phyloP scores from a whole-genome alignment of 2,113 vertebrate species.

The Chascanopsetta lugubris region DNA sequence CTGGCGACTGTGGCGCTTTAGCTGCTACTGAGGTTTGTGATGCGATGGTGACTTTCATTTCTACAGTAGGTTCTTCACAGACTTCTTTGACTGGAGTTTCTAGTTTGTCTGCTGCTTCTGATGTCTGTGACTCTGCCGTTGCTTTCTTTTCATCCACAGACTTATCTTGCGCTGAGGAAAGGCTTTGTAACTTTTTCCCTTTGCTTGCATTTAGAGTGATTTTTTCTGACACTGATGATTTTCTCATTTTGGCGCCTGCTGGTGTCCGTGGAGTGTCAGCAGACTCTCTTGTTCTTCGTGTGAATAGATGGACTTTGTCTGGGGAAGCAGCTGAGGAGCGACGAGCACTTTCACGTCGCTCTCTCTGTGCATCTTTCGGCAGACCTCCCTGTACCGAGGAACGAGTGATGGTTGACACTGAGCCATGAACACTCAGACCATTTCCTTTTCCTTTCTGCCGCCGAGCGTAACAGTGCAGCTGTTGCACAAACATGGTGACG shows the following conservation, averaged over 20 bases:
- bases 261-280: neutral
- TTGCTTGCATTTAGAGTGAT: neutral
- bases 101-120: neutral
- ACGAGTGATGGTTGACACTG: constrained; percentile 61
- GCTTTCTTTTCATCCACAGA: constrained; percentile 11
- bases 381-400: constrained; percentile 63
- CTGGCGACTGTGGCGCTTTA: constrained; percentile 19
- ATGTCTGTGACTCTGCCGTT: neutral
- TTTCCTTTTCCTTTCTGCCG: constrained; percentile 63
- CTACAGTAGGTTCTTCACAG: constrained; percentile 53
- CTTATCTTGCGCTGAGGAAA: constrained; percentile 7
- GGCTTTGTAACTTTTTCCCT: neutral
- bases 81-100: neutral
- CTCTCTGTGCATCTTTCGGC: constrained; percentile 23
- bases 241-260: neutral
- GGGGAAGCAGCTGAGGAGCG: constrained; percentile 1
- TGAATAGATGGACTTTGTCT: neutral
- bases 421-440: constrained; percentile 30
- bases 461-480: constrained; percentile 77
- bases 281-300: constrained; percentile 11
- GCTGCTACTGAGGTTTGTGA: constrained; percentile 28
- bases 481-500: constrained; percentile 50
- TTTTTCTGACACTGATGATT: neutral
- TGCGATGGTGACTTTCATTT: constrained; percentile 65
- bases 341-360: constrained; percentile 24